Conservation (phyloP, 37 sponge, comb jelly and placozoan genomes). For the Hormiphora californensis region DNA sequence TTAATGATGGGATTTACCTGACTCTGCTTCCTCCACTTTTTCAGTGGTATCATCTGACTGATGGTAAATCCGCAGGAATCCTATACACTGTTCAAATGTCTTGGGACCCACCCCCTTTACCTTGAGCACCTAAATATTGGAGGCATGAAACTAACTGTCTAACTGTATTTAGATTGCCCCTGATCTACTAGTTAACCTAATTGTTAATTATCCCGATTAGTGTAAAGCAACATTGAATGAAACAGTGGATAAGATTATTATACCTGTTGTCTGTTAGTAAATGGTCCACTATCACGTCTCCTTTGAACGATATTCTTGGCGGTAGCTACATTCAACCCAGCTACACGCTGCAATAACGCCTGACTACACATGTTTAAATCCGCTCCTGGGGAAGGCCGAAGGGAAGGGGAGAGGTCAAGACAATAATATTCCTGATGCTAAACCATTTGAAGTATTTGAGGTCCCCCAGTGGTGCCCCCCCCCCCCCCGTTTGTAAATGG, state of each 20-base stretch:
- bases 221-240: no score
- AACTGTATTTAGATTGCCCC: no score
- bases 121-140: no score
- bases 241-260: no score
- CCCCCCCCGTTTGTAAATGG: no score
- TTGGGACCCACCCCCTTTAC: constrained; percentile 40
- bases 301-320: not conserved
- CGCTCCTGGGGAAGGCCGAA: not conserved
- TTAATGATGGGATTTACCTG: not conserved
- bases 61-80: constrained; percentile 22
- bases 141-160: no score
- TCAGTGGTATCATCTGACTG: not conserved
- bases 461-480: no score
- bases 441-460: no score
- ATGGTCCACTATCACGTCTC: not conserved
- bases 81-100: constrained; percentile 31
- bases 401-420: no score
- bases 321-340: not conserved
- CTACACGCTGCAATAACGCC: constrained; percentile 4
- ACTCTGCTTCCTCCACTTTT: not conserved
- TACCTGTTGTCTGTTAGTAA: constrained; percentile 17
- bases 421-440: no score
- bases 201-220: no score
- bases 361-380: constrained; percentile 10
- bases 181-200: no score